Evolutionary conservation across 2,113 vertebrate species (phyloP).

Genomic region (Smithornis capensis): DNA sequence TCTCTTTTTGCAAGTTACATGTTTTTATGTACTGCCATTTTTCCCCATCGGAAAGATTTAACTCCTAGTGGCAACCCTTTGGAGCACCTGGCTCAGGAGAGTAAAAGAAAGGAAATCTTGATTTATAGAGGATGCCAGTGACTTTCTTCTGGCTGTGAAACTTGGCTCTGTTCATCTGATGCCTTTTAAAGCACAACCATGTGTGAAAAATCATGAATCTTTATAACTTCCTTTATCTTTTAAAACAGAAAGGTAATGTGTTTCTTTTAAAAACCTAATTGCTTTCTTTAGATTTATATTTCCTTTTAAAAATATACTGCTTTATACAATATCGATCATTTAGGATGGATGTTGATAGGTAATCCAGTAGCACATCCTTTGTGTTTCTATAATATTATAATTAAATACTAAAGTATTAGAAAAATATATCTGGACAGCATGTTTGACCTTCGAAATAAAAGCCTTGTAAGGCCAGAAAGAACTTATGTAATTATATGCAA

Average conservation of each 20-base stretch:
- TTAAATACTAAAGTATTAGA: background rate
- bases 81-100: slow-evolving; percentile 2
- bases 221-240: slow-evolving; percentile 31
- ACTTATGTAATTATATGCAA: background rate
- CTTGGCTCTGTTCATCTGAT: slow-evolving; percentile 28
- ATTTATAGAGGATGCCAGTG: slow-evolving; percentile 40
- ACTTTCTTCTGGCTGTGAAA: slow-evolving; percentile 44
- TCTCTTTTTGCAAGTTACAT: background rate
- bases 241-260: background rate
- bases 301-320: background rate
- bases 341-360: background rate
- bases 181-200: slow-evolving; percentile 59
- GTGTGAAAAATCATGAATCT: slow-evolving; percentile 48
- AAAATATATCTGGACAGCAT: background rate
- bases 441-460: background rate
- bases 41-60: background rate
- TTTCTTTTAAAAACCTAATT: background rate
- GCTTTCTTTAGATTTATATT: background rate
- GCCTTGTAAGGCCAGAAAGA: background rate
- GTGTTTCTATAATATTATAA: background rate
- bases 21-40: background rate
- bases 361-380: background rate
- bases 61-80: background rate
- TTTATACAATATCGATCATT: background rate
- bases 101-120: slow-evolving; percentile 20